Conservation (phyloP, 2,113 vertebrate species). For the Sprattus sprattus region DNA sequence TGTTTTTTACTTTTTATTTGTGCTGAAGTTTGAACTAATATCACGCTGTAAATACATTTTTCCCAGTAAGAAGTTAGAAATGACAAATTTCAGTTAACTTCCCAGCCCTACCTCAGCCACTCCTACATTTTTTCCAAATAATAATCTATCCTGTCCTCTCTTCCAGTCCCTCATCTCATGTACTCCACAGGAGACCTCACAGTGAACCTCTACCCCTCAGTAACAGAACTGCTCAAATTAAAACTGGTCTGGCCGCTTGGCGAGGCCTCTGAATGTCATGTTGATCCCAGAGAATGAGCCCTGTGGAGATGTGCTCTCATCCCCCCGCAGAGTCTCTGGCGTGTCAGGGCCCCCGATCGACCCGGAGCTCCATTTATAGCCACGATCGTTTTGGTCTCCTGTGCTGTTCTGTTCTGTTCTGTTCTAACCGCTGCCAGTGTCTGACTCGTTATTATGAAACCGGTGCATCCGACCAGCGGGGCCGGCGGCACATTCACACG, state of each 20-base stretch:
- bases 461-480: neutral
- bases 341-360: neutral
- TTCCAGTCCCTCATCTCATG: neutral
- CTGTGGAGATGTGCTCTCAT: neutral
- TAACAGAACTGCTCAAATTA: neutral
- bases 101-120: neutral
- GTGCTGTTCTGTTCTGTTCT: neutral
- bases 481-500: neutral
- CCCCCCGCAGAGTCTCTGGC: neutral
- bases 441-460: neutral
- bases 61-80: no score
- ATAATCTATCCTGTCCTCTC: neutral
- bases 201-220: neutral
- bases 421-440: neutral
- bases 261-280: neutral
- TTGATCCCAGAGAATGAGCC: neutral
- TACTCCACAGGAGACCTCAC: neutral
- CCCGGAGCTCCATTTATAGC: slow-evolving; percentile 2
- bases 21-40: no score
- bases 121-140: neutral
- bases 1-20: neutral
- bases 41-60: no score
- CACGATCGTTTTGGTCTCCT: neutral
- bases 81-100: neutral
- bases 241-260: neutral